Conservation (phyloP, 2,888 invertebrate species). For the Hetaerina titia region DNA sequence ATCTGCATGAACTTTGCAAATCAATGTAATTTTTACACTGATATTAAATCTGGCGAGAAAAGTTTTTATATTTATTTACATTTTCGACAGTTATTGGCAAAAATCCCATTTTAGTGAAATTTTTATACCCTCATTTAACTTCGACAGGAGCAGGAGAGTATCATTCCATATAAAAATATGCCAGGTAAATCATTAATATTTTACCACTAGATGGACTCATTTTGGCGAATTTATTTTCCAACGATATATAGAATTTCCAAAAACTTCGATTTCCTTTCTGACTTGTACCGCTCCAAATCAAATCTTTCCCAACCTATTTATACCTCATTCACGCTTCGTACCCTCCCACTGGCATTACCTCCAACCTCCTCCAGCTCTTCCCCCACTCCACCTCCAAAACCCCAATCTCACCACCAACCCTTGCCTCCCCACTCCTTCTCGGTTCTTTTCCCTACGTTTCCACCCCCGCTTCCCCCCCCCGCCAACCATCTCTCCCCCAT, state of each 20-base stretch:
- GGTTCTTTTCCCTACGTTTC: neutral
- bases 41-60: no score
- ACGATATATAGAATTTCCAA: neutral
- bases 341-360: neutral
- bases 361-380: neutral
- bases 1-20: no score
- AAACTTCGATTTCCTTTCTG: neutral
- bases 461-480: neutral
- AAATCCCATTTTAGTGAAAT: no score
- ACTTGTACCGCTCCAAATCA: neutral
- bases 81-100: no score
- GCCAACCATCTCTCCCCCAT: neutral
- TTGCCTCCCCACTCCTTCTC: neutral
- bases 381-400: neutral
- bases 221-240: neutral
- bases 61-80: no score
- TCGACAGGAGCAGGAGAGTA: no score
- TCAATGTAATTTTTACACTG: no score
- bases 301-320: neutral
- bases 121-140: no score
- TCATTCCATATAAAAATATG: no score
- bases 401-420: neutral
- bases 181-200: no score
- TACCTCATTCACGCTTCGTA: neutral
- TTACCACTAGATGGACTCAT: neutral